Conservation (phyloP, 2,797 vertebrate species). For the Chloroceryle amazona region DNA sequence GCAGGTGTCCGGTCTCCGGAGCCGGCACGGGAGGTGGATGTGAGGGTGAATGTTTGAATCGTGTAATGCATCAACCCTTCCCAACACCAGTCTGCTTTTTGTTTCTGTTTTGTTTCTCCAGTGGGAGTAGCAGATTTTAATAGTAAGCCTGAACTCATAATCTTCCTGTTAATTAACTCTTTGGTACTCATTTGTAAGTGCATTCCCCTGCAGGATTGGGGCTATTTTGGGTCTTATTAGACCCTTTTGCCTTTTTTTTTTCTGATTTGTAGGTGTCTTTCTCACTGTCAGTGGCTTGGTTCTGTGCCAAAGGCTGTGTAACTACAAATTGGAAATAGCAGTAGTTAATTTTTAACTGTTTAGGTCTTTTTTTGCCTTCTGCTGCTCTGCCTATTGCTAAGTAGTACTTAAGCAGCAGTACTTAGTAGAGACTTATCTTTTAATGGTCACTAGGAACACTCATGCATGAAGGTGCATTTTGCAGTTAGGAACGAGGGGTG, state of each 20-base stretch:
- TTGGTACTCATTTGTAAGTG: not conserved
- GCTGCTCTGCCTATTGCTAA: not conserved
- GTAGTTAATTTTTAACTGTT: not conserved
- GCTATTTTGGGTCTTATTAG: not conserved
- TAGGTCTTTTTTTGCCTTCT: not conserved
- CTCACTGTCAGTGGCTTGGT: not conserved
- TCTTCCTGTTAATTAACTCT: not conserved
- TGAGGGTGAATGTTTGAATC: not conserved
- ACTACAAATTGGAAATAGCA: not conserved
- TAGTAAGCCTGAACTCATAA: not conserved
- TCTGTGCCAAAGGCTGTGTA: not conserved
- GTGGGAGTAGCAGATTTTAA: not conserved
- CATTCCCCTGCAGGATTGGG: not conserved
- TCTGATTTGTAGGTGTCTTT: not conserved
- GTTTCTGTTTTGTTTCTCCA: not conserved
- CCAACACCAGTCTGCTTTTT: fast-evolving
- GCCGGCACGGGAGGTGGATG: not conserved
- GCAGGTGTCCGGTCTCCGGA: fast-evolving
- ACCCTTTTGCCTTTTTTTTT: not conserved
- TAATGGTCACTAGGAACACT: not conserved
- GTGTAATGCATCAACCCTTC: fast-evolving
- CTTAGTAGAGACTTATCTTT: not conserved
- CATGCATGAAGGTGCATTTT: not conserved
- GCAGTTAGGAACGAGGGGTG: not conserved
- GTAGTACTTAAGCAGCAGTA: not conserved